Percentiles rank a stretch among this genome's conserved stretches.
Conservation (phyloP, 2,888 invertebrate species). For the Dicycla oo region DNA sequence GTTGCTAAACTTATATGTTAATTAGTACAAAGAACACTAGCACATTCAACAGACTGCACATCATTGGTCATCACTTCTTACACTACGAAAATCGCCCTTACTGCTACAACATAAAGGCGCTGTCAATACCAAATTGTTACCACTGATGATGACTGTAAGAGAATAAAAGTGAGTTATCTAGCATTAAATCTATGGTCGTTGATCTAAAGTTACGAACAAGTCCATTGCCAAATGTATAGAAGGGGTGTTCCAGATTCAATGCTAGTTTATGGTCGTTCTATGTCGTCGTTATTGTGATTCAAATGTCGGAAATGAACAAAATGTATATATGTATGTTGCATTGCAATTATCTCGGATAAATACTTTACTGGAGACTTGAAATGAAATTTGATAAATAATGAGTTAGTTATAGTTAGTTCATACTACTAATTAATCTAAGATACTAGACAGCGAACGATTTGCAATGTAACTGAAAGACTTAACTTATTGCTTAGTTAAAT, state of each 20-base stretch:
- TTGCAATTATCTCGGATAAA: slow-evolving; percentile 43
- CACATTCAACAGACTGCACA: neutral
- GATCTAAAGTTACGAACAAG: slow-evolving; percentile 26
- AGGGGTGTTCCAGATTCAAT: slow-evolving; percentile 56
- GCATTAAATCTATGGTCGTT: slow-evolving; percentile 36
- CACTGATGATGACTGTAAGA: neutral
- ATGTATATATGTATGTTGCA: slow-evolving; percentile 36
- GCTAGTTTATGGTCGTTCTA: slow-evolving; percentile 46
- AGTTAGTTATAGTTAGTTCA: slow-evolving; percentile 19
- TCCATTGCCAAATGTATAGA: slow-evolving; percentile 59
- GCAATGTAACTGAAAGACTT: slow-evolving; percentile 10
- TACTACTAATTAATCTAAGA: slow-evolving; percentile 22
- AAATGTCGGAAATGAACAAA: slow-evolving; percentile 50
- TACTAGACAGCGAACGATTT: slow-evolving; percentile 1
- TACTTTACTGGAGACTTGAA: slow-evolving; percentile 26
- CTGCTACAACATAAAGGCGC: neutral
- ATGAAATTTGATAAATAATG: slow-evolving; percentile 24
- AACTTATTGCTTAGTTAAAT: neutral
- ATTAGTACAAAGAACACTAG: no score
- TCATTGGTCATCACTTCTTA: no score
- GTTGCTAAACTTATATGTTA: neutral
- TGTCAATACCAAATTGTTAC: neutral
- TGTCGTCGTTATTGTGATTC: slow-evolving; percentile 49
- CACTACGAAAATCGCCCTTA: neutral
- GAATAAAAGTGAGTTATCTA: slow-evolving; percentile 33